phyloP scores from a whole-genome alignment of 2,113 vertebrate genomes.

The Trogon surrucura region DNA sequence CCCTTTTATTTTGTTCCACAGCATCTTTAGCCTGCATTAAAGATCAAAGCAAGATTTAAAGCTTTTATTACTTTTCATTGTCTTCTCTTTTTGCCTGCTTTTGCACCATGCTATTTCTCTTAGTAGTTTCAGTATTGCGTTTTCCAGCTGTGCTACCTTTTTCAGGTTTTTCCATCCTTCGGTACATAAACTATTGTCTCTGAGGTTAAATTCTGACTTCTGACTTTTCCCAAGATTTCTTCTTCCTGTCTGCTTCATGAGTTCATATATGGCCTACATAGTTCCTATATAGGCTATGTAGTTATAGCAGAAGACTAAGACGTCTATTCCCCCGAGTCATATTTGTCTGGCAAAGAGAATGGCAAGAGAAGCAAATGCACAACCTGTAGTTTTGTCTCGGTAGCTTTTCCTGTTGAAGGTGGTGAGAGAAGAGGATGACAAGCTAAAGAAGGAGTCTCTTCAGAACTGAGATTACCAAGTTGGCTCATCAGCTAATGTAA shows the following conservation, averaged over 20 bases:
- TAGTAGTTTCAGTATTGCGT: neutral
- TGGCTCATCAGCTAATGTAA: neutral
- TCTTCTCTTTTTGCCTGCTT: conserved; percentile 44
- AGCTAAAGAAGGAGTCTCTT: neutral
- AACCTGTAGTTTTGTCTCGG: neutral
- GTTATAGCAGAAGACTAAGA: neutral
- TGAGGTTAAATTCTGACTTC: neutral
- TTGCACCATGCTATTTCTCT: neutral
- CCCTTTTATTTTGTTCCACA: conserved; percentile 58
- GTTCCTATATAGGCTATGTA: neutral
- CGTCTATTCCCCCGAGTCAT: neutral
- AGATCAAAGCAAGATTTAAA: conserved; percentile 66
- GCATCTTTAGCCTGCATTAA: conserved; percentile 14
- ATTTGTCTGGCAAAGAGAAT: neutral
- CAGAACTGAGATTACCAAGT: neutral
- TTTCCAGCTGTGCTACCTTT: neutral
- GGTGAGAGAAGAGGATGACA: neutral
- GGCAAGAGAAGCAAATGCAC: neutral
- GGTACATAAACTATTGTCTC: neutral
- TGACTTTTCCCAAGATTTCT: neutral
- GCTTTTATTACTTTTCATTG: conserved; percentile 54
- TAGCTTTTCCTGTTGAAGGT: neutral
- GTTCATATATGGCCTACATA: neutral
- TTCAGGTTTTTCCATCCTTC: neutral
- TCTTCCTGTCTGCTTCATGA: neutral